Base-by-base conservation (phyloP, 2,113 vertebrate genomes). In the Oncorhynchus kisutch region DNA sequence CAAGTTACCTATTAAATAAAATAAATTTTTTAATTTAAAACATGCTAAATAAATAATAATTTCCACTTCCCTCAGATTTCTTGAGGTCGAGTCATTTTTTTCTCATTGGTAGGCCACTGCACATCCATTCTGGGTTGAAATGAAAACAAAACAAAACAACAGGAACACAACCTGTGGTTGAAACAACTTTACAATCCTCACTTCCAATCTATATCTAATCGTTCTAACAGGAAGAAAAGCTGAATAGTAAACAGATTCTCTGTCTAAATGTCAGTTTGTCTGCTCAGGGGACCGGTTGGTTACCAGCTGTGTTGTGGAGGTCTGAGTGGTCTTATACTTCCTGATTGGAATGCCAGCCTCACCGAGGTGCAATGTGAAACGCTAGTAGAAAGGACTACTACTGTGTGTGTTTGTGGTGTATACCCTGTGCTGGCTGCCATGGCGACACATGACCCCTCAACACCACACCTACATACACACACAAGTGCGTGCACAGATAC, bases 61-160 rank as follows among this genome's bases (percentile, higher is more conserved):
- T 67, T 24, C 74, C 2, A 57, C 87, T 64, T 77, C 92, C 77
- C 89, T 93, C 87, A 82, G 86, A 84, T 75, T 92, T 91, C 85
- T 90, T 82, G 49, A 95, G 94, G 0, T 94, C 2, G 9, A 45
- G 9, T 45, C 0, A 45, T 45, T 45, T 11, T 3, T 45, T 45
- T 93, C 74, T 92, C 81, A 1, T 79, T 86, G 0, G 92, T 91
- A 67, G 89, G 89, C 83, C 87, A 91, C 86, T 94, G 83, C 71
- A 94, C 88, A 0, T 86, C 87, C 29, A 2, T 49, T 57, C 18
- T 18, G 54, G 39, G 31, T 51, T 24, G 12, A 59, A 24, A 67
- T 1, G 8, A 70, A 64, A 77, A 49, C 1, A n/a, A n/a, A 34
- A 34, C 31, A 34, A 34, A 39, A 39, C 7, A 39, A 11, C 39